Evolutionary conservation across 2,797 vertebrate species (phyloP), one percentile per base, ranked within the genome.

Genomic region (Poeciliopsis infans): DNA sequence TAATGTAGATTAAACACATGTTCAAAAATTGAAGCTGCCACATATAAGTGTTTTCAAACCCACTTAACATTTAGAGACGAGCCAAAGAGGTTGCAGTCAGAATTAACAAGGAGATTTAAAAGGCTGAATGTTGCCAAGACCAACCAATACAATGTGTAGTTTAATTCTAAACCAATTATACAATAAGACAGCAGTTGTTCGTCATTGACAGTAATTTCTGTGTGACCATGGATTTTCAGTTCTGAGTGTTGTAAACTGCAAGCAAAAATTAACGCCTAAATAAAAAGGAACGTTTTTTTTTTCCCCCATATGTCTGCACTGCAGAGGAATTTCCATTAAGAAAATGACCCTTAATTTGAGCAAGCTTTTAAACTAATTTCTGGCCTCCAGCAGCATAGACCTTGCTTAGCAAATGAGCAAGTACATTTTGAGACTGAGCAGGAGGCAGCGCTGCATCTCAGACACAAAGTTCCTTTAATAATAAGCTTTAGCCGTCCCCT

Each of bases 401-500:
- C 4, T 75, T 66, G 36, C 46, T 53, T 80, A 68, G 77, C n/a
- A 75, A 80, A 73, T 61, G 72, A 78, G 51, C 75, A 33, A 23
- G 72, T 49, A 66, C 85, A 87, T 84, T 84, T 83, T 80, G 55
- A 85, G 80, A 86, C 77, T 43, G 51, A 43, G 80, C 57, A 74
- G 77, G 74, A 66, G 46, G 71, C 15, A 55, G 33, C 33, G 77
- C 77, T 84, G 86, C 33, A 73, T 83, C 88, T 77, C 75, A 91
- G 94, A 92, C 81, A 72, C 79, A 47, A 45, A 83, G 73, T 81
- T 85, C 74, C 81, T 83, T 82, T 66, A 73, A 85, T 10, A 82
- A 70, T 86, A 90, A 91, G 89, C 89, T 91, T 87, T 72, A 89
- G 87, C 85, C 75, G 75, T 89, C 87, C 90, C 89, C 89, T 91